Evolutionary conservation across 2,888 invertebrate species (phyloP).

Genomic region (Fabriciana adippe): DNA sequence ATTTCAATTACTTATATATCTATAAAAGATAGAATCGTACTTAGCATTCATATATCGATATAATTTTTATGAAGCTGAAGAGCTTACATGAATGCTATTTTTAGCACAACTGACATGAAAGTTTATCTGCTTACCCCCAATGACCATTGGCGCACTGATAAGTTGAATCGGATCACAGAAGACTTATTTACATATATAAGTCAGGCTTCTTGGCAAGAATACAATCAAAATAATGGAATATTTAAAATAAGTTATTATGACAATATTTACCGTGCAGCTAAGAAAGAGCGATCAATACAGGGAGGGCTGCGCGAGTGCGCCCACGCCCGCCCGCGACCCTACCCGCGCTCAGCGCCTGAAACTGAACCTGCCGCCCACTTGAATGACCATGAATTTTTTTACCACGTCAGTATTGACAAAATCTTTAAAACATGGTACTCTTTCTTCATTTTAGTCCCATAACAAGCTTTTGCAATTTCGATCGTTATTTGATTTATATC

Average conservation of each 20-base stretch:
- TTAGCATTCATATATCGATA: too few species aligned
- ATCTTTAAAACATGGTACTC: neutral
- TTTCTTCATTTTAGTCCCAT: neutral
- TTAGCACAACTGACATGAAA: slow-evolving; percentile 16
- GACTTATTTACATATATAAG: neutral
- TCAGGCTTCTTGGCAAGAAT: neutral
- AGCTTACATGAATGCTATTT: slow-evolving; percentile 18
- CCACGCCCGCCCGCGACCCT: slow-evolving; percentile 54
- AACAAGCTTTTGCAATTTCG: too few species aligned
- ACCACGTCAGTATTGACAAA: slow-evolving; percentile 34
- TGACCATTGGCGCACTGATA: neutral
- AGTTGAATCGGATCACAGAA: neutral
- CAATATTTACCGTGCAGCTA: slow-evolving; percentile 69
- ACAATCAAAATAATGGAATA: slow-evolving; percentile 15
- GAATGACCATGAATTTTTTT: slow-evolving; percentile 52
- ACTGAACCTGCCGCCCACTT: slow-evolving; percentile 66
- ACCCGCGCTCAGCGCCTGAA: slow-evolving; percentile 50
- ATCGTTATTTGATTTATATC: too few species aligned
- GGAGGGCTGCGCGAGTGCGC: slow-evolving; percentile 63
- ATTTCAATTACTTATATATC: too few species aligned
- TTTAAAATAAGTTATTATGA: slow-evolving; percentile 47
- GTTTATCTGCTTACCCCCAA: neutral
- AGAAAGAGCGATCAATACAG: slow-evolving; percentile 74
- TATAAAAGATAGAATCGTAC: too few species aligned
- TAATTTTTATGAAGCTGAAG: too few species aligned